Conservation (phyloP, 2,797 vertebrate species). For the Enoplosus armatus region DNA sequence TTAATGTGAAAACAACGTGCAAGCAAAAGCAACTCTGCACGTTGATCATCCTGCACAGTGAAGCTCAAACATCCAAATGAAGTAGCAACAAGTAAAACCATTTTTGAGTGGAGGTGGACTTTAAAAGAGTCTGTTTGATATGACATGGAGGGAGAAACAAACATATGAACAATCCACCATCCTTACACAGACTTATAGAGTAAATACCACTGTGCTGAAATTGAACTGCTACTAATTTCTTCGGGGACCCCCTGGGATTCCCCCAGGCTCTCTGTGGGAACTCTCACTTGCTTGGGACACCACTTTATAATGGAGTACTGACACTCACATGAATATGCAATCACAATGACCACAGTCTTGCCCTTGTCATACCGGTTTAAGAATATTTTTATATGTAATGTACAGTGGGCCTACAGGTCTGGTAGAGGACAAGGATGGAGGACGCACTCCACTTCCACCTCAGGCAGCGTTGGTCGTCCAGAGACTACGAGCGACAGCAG, state of each 20-base stretch:
- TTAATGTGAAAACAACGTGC: not conserved
- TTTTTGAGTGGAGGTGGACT: not conserved
- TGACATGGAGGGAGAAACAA: not conserved
- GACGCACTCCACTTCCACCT: not conserved
- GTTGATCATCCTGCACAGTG: not conserved
- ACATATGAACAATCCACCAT: not conserved
- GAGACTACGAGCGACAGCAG: not conserved
- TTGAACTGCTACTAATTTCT: constrained; percentile 11
- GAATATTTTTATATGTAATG: not conserved
- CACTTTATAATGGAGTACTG: not conserved
- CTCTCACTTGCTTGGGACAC: not conserved
- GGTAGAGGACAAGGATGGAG: not conserved
- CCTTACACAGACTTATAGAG: not conserved
- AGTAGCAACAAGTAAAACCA: not conserved
- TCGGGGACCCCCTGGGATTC: not conserved
- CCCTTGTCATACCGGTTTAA: not conserved
- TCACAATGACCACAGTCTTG: not conserved
- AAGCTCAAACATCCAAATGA: not conserved
- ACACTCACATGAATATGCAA: not conserved
- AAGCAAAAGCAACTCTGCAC: not conserved
- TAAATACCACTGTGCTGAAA: constrained; percentile 8
- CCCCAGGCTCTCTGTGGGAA: not conserved
- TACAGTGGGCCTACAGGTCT: constrained; percentile 31
- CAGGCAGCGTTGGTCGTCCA: not conserved
- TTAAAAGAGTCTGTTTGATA: not conserved